Evolutionary conservation across 2,113 vertebrate species (phyloP).

Genomic region (Tetrao urogallus): DNA sequence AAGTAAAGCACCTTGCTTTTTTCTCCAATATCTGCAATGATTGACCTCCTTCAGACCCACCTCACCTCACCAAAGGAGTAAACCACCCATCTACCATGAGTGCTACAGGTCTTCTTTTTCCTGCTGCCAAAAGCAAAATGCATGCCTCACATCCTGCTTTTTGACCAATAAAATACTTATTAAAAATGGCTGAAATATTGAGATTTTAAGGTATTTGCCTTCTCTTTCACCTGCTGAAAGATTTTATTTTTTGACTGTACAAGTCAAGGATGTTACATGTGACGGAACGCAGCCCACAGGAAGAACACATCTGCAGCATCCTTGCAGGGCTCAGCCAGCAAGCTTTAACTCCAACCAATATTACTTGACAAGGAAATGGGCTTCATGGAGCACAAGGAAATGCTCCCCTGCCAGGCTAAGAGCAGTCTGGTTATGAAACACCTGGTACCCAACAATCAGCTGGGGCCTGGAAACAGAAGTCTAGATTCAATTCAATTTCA

Average conservation of each 20-base stretch:
- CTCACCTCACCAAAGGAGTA: neutral
- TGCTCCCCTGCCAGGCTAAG: neutral
- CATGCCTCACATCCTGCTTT: neutral
- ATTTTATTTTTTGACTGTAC: neutral
- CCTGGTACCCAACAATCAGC: conserved; percentile 38
- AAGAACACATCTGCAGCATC: conserved; percentile 30
- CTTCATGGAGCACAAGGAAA: neutral
- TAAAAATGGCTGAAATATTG: neutral
- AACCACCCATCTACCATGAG: too few species aligned
- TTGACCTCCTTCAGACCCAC: neutral
- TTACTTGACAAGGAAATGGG: conserved; percentile 35
- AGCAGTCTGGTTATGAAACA: conserved; percentile 32
- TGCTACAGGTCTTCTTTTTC: neutral
- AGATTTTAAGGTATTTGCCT: neutral
- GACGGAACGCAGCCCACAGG: conserved; percentile 1
- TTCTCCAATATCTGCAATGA: neutral
- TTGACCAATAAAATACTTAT: neutral
- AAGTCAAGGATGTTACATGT: neutral
- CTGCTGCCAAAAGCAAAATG: neutral
- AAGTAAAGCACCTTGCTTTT: neutral
- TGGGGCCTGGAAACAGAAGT: neutral
- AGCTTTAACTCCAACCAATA: conserved; percentile 29
- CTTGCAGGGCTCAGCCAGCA: neutral
- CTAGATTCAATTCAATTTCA: neutral
- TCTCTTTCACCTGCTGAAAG: neutral